phyloP scores from a whole-genome alignment of 2,113 vertebrate species.

The Seriola rivoliana region DNA sequence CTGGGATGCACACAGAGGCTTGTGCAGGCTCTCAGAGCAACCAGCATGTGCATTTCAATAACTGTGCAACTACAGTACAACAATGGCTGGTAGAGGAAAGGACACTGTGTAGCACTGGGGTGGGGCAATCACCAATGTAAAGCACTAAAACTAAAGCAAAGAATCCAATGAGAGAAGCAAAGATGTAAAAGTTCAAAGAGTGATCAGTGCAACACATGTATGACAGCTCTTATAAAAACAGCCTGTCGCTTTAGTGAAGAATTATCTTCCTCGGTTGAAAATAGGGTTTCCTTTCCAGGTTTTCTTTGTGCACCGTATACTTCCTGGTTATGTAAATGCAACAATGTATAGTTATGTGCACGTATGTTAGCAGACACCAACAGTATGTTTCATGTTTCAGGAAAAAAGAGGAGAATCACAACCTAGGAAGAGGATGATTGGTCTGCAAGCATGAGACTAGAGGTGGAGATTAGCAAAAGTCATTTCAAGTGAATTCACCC shows the following conservation, averaged over 20 bases:
- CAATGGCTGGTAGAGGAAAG: not conserved
- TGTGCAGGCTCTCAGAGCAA: not conserved
- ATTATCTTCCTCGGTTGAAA: not conserved
- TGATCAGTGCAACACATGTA: not conserved
- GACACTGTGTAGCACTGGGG: not conserved
- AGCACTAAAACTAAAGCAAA: not conserved
- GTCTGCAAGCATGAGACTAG: not conserved
- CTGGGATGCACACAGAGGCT: conserved; percentile 16
- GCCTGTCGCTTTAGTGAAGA: not conserved
- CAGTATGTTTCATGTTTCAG: not conserved
- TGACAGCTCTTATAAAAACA: not conserved
- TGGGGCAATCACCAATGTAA: not conserved
- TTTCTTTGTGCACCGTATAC: not conserved
- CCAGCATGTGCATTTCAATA: not conserved
- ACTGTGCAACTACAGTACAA: not conserved
- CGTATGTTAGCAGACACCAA: not conserved
- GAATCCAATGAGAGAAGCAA: not conserved
- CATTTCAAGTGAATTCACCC: not conserved
- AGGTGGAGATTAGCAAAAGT: not conserved
- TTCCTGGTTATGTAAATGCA: not conserved
- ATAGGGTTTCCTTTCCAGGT: too few species aligned
- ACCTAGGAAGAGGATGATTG: not conserved
- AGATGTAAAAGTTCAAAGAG: not conserved
- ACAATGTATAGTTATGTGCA: not conserved
- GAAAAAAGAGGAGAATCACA: not conserved